Evolutionary conservation across 2,797 vertebrate species (phyloP), one percentile per base, ranked within the genome.

Genomic region (Micromesistius poutassou): DNA sequence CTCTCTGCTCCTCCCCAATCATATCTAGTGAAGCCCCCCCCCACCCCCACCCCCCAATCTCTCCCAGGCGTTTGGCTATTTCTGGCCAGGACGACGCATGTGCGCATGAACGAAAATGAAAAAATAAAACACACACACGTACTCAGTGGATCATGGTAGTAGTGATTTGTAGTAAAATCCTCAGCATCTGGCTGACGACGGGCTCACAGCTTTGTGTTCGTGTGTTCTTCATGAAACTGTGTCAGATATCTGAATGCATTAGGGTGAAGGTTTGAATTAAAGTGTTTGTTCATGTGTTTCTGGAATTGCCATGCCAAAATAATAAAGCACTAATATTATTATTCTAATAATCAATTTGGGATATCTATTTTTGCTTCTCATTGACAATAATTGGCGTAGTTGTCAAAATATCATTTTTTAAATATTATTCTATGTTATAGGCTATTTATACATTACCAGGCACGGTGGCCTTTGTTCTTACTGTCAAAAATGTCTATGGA

Each of bases 61-160:
- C 81, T 82, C 72, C 62, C 75, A 72, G 71, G 78, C 76, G 25
- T 77, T 77, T 77, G 72, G 78, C 81, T 85, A 84, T 87, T 84
- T 84, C 76, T 75, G 80, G 83, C 79, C 78, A 75, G 72, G n/a
- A 42, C 6, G 9, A 68, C 4, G 73, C 75, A 46, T 30, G 71
- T 66, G 14, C 50, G 31, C 74, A 66, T 31, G 30, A 30, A 62
- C 74, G 22, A 30, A 46, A 66, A 19, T 66, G 12, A 36, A 22
- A 66, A 31, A 13, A 13, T n/a, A 75, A 19, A 75, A 66, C 9
- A 36, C 30, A 66, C 30, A 66, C 16, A 66, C 30, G 55, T n/a
- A 74, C 35, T 28, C 62, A 13, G 25, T 68, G 62, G 62, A 28
- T 68, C n/a, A 68, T 68, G 2, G 62, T 28, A 2, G 62, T 68